phyloP scores from a whole-genome alignment of 35 echinoderm and acorn worm species.

The Eucidaris tribuloides region DNA sequence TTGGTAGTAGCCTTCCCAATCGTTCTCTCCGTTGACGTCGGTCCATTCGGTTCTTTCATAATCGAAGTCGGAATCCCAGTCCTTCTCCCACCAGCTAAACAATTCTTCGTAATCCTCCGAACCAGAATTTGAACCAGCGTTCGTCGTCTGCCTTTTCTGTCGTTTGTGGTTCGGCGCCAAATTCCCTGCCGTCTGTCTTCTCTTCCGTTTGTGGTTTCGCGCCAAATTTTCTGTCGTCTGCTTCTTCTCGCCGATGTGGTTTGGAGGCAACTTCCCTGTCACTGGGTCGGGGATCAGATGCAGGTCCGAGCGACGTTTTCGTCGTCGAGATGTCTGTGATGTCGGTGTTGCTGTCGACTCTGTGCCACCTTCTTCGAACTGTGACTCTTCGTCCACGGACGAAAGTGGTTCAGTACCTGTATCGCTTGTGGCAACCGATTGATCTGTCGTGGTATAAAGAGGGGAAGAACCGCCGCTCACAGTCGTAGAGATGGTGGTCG shows the following conservation, averaged over 20 bases:
- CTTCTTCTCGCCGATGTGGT: not conserved
- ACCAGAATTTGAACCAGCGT: not conserved
- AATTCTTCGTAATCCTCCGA: constrained; percentile 26
- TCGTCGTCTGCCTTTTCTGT: not conserved
- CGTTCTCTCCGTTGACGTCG: constrained; percentile 24
- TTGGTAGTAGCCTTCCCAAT: constrained; percentile 51
- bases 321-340: too few relatives aligned
- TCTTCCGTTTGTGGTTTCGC: not conserved
- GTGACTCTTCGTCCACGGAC: too few relatives aligned
- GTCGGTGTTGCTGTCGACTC: too few relatives aligned
- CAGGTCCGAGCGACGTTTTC: not conserved
- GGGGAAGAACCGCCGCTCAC: too few relatives aligned
- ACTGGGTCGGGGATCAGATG: constrained; percentile 5
- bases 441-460: too few relatives aligned
- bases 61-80: constrained; percentile 53
- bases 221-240: not conserved
- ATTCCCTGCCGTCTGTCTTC: not conserved
- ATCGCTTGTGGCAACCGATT: too few relatives aligned
- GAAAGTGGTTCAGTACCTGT: too few relatives aligned
- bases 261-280: not conserved
- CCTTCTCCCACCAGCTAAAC: constrained; percentile 55
- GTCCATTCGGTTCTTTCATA: constrained; percentile 44
- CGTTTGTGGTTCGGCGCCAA: not conserved
- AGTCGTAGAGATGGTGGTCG: too few relatives aligned
- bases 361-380: too few relatives aligned